These are phyloP conservation scores for Notothenia rossii DNA, from an alignment of 2,113 vertebrate species.

Conservation along the genomic window DNA sequence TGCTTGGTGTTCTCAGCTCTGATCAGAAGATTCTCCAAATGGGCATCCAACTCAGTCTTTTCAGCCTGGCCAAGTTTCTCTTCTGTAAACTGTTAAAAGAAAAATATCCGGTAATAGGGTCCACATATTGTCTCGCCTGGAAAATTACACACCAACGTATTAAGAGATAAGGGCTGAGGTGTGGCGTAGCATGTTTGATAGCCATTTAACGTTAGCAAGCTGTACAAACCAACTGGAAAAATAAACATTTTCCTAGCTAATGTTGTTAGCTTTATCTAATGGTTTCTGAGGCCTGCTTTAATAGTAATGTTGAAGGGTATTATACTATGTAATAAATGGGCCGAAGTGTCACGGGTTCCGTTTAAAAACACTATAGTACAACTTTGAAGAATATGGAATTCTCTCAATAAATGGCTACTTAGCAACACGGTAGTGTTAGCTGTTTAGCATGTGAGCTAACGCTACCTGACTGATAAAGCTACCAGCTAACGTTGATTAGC, in stretches of 20 bases:
- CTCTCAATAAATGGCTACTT: not conserved
- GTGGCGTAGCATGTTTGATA: not conserved
- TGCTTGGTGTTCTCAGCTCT: conserved; percentile 96
- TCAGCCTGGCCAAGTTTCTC: conserved; percentile 98
- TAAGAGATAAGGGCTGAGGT: not conserved
- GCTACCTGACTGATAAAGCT: conserved; percentile 30
- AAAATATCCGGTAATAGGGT: not conserved
- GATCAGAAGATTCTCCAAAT: conserved; percentile 95
- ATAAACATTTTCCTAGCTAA: not conserved
- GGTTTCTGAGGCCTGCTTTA: conserved; percentile 46
- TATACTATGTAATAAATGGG: not conserved
- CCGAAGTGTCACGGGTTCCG: accelerated
- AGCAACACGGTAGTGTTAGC: conserved; percentile 19
- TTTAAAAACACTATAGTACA: not conserved
- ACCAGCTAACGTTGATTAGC: conserved; percentile 53
- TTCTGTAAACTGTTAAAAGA: conserved; percentile 91
- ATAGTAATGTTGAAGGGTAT: not conserved
- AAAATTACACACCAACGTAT: not conserved
- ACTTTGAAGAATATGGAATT: not conserved
- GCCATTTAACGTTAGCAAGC: not conserved
- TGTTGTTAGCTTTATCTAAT: conserved; percentile 6
- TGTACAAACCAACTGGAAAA: not conserved
- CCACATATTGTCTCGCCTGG: not conserved
- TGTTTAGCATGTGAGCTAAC: conserved; percentile 47
- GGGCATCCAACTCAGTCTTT: conserved; percentile 98